These are phyloP conservation scores for Uria aalge DNA, from an alignment of 2,113 vertebrate species.

Conservation along the genomic window DNA sequence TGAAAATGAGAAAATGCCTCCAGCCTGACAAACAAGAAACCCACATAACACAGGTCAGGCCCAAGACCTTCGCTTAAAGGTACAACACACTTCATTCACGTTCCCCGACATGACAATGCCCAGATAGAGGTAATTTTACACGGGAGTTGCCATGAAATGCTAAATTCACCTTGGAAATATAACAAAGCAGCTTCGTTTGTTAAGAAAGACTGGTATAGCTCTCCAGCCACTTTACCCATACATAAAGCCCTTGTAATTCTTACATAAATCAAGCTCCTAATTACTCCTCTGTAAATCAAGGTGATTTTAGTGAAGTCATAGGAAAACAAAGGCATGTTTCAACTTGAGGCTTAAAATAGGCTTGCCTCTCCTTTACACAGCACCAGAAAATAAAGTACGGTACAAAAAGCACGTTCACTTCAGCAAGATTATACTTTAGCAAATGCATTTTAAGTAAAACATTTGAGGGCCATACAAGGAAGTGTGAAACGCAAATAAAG, in stretches of 20 bases:
- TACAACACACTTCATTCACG: conserved; percentile 6
- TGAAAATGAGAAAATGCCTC: conserved; percentile 91
- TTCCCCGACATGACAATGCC: background rate
- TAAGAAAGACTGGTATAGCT: background rate
- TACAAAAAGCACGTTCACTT: background rate
- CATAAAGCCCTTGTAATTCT: background rate
- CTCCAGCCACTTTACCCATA: background rate
- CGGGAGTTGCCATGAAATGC: background rate
- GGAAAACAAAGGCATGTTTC: background rate
- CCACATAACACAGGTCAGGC: conserved; percentile 71
- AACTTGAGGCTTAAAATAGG: background rate
- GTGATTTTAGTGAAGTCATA: background rate
- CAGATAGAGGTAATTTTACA: background rate
- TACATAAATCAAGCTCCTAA: background rate
- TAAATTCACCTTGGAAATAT: background rate
- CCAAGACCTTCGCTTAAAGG: conserved; percentile 65
- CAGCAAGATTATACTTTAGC: background rate
- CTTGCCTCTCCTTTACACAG: background rate
- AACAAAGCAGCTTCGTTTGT: background rate
- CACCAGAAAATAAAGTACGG: background rate
- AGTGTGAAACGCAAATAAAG: background rate
- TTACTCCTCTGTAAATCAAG: background rate
- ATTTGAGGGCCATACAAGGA: background rate
- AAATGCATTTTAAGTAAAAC: background rate
- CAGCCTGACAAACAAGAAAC: conserved; percentile 80